phyloP scores from a whole-genome alignment of 2,888 invertebrate genomes.

The Macrophya annulata region DNA sequence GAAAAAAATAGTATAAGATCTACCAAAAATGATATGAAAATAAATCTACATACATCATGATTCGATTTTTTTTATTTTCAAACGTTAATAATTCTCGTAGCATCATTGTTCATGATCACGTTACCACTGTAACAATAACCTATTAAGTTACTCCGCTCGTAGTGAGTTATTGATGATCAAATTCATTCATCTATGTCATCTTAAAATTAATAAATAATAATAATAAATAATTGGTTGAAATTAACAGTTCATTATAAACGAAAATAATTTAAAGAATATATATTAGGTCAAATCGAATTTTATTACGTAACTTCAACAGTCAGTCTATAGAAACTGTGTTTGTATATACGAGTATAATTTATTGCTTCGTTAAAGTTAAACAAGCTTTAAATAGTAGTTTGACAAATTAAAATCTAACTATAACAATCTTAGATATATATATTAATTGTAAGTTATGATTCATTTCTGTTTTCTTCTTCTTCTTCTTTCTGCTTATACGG shows the following conservation, averaged over 20 bases:
- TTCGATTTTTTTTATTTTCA: too few species aligned
- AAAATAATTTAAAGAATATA: neutral
- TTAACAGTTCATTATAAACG: neutral
- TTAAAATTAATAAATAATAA: neutral
- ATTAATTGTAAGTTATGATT: constrained; percentile 11
- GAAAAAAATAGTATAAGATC: neutral
- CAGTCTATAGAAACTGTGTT: neutral
- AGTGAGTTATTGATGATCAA: neutral
- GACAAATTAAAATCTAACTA: constrained; percentile 17
- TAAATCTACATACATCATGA: neutral
- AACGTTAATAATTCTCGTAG: neutral
- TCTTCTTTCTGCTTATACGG: too few species aligned
- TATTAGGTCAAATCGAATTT: neutral
- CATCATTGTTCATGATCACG: neutral
- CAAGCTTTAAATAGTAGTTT: constrained; percentile 21
- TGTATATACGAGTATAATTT: constrained; percentile 28
- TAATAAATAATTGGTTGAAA: neutral
- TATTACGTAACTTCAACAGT: neutral
- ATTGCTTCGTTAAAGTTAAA: constrained; percentile 42
- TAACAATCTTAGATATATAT: constrained; percentile 7
- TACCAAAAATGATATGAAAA: neutral
- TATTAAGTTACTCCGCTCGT: constrained; percentile 1
- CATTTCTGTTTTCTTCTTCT: too few species aligned
- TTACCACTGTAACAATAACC: constrained; percentile 12
- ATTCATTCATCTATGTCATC: neutral